A percentile compares a stretch with the other conserved stretches of the same genome.
Evolutionary conservation across 2,888 invertebrate genomes (phyloP).

Genomic region (Vannuccia rotundouncinata): DNA sequence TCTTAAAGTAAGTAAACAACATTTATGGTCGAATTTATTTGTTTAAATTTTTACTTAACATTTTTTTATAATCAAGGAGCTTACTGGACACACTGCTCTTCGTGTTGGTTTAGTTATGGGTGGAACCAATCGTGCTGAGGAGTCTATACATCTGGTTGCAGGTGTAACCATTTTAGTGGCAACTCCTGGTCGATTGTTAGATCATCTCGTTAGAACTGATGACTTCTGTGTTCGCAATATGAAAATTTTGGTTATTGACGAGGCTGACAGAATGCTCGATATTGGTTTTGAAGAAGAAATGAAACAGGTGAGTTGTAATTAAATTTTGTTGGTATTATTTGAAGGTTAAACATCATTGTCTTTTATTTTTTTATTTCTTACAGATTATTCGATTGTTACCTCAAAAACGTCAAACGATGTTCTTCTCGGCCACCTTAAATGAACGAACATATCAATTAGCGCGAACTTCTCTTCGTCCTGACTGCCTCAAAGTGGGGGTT

Average conservation of each 20-base stretch:
- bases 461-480: not conserved
- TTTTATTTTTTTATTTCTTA: not conserved
- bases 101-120: slow-evolving; percentile 93
- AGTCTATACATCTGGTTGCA: slow-evolving; percentile 80
- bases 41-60: too few relatives aligned
- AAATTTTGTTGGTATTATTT: too few relatives aligned
- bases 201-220: slow-evolving; percentile 85
- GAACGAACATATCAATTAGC: slow-evolving; percentile 62
- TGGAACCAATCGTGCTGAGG: slow-evolving; percentile 80
- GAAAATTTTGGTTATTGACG: slow-evolving; percentile 90
- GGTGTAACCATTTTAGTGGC: slow-evolving; percentile 87
- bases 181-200: slow-evolving; percentile 86
- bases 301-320: slow-evolving; percentile 65
- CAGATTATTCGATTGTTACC: slow-evolving; percentile 78
- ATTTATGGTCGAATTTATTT: not conserved
- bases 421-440: slow-evolving; percentile 85
- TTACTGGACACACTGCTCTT: slow-evolving; percentile 78
- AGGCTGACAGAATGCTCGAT: slow-evolving; percentile 92
- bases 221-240: slow-evolving; percentile 87
- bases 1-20: not conserved
- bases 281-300: slow-evolving; percentile 96
- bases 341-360: too few relatives aligned
- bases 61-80: slow-evolving; percentile 59
- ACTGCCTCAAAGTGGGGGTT: not conserved
- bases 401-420: slow-evolving; percentile 86